Evolutionary conservation across 2,113 vertebrate genomes (phyloP).

Genomic region (Tenrec ecaudatus): DNA sequence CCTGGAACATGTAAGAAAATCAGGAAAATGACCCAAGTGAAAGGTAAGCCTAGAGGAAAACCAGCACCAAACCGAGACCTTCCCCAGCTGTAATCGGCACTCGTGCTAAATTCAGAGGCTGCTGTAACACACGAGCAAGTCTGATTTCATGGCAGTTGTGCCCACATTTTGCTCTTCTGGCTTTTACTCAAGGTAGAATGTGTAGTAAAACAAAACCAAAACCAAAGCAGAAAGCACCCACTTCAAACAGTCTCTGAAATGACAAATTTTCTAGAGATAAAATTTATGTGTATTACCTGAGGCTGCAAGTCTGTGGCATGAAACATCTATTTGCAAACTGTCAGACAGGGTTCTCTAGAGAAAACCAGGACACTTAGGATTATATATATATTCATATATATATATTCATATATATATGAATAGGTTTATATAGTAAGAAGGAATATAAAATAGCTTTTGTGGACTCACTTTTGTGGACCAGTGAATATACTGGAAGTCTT

Average conservation of each 20-base stretch:
- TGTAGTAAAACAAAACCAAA: background rate
- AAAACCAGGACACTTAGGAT: too few species aligned
- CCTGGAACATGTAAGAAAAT: conserved; percentile 54
- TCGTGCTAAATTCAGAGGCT: conserved; percentile 1
- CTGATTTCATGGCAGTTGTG: conserved; percentile 21
- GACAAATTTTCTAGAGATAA: conserved; percentile 57
- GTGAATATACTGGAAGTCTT: too few species aligned
- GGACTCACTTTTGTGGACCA: too few species aligned
- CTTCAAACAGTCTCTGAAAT: conserved; percentile 27
- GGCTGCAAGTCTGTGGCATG: background rate
- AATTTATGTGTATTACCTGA: conserved; percentile 41
- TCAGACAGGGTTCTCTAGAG: too few species aligned
- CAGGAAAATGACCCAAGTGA: conserved; percentile 39
- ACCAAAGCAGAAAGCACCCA: background rate
- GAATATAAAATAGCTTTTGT: too few species aligned
- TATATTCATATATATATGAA: too few species aligned
- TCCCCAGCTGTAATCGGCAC: conserved; percentile 45
- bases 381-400: too few species aligned
- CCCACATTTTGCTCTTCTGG: conserved; percentile 48
- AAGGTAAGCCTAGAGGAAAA: conserved; percentile 61
- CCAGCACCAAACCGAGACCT: background rate
- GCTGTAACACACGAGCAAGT: background rate
- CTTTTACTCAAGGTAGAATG: conserved; percentile 31
- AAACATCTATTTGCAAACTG: background rate
- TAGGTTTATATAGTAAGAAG: too few species aligned